A percentile compares a stretch with the other conserved stretches of the same genome.
phyloP scores from a whole-genome alignment of 2,113 vertebrate species.

The Neotragus moschatus region DNA sequence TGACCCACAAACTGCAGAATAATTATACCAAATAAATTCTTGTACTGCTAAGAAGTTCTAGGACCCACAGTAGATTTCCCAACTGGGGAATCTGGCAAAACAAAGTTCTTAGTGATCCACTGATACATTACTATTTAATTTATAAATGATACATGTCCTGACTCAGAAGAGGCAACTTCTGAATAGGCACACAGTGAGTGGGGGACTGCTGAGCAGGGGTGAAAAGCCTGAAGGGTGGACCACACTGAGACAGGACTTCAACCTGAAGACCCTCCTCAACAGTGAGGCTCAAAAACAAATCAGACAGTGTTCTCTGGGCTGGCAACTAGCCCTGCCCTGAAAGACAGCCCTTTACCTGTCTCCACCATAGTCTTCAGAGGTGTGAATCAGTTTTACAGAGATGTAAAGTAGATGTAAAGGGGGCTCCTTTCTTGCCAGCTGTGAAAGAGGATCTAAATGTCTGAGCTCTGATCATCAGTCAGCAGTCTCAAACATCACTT shows the following conservation, averaged over 20 bases:
- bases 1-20: background rate
- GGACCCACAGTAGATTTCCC: background rate
- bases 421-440: background rate
- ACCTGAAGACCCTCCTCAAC: background rate
- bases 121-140: background rate
- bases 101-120: background rate
- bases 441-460: background rate
- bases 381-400: background rate
- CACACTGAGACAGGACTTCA: background rate
- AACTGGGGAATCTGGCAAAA: background rate
- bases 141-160: background rate
- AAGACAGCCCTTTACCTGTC: background rate
- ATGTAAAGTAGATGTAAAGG: background rate
- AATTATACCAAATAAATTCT: background rate
- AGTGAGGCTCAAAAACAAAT: background rate
- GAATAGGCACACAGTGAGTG: background rate
- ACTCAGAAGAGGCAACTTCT: background rate
- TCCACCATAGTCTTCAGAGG: background rate
- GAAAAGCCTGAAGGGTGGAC: background rate
- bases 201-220: background rate
- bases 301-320: background rate
- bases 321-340: background rate
- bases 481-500: background rate
- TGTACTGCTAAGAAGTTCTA: background rate
- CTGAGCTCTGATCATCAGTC: background rate